Evolutionary conservation across 2,888 invertebrate species (phyloP).

Genomic region (Cosmopolites sordidus): DNA sequence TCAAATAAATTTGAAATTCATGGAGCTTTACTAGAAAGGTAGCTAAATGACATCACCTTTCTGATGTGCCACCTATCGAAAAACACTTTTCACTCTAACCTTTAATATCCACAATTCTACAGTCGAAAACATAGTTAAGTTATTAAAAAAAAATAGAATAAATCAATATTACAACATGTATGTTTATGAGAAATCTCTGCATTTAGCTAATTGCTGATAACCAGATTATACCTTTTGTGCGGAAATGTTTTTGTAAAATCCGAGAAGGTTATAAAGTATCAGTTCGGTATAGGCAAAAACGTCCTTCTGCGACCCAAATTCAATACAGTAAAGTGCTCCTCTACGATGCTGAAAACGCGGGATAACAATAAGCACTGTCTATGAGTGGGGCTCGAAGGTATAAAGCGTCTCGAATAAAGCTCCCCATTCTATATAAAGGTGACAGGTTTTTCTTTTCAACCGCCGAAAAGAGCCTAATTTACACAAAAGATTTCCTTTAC

Average conservation of each 20-base stretch:
- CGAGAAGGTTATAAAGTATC: neutral
- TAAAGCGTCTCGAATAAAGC: constrained; percentile 4
- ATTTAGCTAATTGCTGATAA: neutral
- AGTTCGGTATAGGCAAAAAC: constrained; percentile 40
- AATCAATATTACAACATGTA: too few species aligned
- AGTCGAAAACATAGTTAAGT: too few species aligned
- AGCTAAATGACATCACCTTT: too few species aligned
- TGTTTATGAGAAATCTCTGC: too few species aligned
- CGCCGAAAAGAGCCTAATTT: constrained; percentile 3
- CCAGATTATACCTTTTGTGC: neutral
- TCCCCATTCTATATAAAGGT: constrained; percentile 6
- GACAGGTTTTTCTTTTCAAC: constrained; percentile 6
- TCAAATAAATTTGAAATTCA: too few species aligned
- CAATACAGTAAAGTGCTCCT: constrained; percentile 50
- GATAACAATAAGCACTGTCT: constrained; percentile 20
- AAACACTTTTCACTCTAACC: too few species aligned
- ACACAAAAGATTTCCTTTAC: neutral
- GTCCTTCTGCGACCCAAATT: constrained; percentile 44
- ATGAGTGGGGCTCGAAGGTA: constrained; percentile 16
- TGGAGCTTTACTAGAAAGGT: too few species aligned
- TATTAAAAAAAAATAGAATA: too few species aligned
- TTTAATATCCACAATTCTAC: too few species aligned
- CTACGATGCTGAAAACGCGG: constrained; percentile 33
- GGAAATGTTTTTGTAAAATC: neutral
- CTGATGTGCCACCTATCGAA: too few species aligned